Evolutionary conservation across 2,888 invertebrate genomes (phyloP).

Genomic region (Stratiomys singularior): DNA sequence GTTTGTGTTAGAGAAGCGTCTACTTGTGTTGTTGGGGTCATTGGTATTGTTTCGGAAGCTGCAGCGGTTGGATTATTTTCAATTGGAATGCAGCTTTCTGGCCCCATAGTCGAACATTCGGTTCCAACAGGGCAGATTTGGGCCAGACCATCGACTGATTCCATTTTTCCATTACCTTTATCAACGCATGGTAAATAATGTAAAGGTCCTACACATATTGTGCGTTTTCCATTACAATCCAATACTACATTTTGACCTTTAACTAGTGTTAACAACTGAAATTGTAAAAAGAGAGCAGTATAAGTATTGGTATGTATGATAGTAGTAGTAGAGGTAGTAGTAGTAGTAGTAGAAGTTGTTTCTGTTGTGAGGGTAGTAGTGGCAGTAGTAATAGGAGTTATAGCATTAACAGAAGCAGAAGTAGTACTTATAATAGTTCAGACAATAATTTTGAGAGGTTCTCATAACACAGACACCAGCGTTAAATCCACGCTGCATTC

Average conservation of each 20-base stretch:
- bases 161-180: slow-evolving; percentile 53
- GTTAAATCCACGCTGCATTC: too few relatives aligned
- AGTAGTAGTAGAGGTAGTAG: too few relatives aligned
- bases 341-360: too few relatives aligned
- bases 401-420: too few relatives aligned
- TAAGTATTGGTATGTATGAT: slow-evolving; percentile 4
- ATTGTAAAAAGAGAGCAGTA: slow-evolving; percentile 11
- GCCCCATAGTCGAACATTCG: slow-evolving; percentile 59
- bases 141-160: slow-evolving; percentile 54
- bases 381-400: too few relatives aligned
- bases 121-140: slow-evolving; percentile 56
- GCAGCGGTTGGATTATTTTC: neutral
- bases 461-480: too few relatives aligned
- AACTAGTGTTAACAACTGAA: slow-evolving; percentile 58
- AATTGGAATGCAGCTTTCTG: slow-evolving; percentile 58
- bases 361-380: too few relatives aligned
- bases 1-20: slow-evolving; percentile 35
- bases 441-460: too few relatives aligned
- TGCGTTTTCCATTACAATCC: slow-evolving; percentile 58
- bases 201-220: slow-evolving; percentile 61
- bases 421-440: too few relatives aligned
- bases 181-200: slow-evolving; percentile 57
- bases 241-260: slow-evolving; percentile 54
- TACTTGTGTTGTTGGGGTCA: slow-evolving; percentile 11
- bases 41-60: neutral